phyloP scores from a whole-genome alignment of 1,140 invertebrate species.

The Papilio polytes region DNA sequence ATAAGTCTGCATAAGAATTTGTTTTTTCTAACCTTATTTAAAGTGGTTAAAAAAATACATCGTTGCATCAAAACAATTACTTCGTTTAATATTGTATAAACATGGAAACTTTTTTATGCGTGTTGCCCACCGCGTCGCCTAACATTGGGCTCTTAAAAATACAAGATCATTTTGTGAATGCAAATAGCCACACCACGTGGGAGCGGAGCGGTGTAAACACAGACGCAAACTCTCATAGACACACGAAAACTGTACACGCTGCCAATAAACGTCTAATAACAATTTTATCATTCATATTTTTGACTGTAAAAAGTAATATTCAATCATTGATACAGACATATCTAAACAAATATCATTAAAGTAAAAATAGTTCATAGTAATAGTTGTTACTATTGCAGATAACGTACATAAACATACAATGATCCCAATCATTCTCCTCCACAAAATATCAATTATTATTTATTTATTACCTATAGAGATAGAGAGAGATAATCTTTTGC shows the following conservation, averaged over 20 bases:
- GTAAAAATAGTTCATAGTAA: no score
- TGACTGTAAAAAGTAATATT: no score
- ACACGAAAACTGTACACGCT: constrained; percentile 4
- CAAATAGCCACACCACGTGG: constrained; percentile 57
- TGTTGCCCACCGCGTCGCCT: constrained; percentile 45
- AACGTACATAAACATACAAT: no score
- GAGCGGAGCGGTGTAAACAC: constrained; percentile 42
- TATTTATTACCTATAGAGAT: no score
- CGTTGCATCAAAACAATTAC: neutral
- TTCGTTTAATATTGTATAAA: neutral
- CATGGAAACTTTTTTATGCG: neutral
- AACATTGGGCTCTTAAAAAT: constrained; percentile 37
- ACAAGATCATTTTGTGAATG: constrained; percentile 46
- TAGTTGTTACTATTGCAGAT: no score
- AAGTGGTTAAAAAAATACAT: neutral
- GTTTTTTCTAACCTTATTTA: neutral
- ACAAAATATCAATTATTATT: no score
- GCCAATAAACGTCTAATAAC: neutral
- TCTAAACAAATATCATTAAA: neutral
- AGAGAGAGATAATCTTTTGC: no score
- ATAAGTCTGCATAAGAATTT: no score
- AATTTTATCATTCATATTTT: neutral
- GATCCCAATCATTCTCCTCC: no score
- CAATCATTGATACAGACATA: no score
- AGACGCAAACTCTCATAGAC: neutral